These are phyloP conservation scores for Gymnocypris eckloni DNA, from an alignment of 2,797 vertebrate genomes.

Conservation along the genomic window DNA sequence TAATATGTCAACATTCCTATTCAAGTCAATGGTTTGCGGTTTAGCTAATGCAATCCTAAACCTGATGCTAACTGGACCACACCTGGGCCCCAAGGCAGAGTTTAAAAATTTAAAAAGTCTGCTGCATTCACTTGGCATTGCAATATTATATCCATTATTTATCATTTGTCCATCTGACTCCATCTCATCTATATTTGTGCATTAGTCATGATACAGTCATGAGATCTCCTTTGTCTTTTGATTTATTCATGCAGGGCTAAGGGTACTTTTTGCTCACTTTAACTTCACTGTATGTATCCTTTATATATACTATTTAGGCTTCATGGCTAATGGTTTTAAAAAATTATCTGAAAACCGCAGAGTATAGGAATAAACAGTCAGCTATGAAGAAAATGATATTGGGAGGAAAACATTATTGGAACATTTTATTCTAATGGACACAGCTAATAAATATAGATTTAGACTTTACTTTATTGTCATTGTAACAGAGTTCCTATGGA, in stretches of 20 bases:
- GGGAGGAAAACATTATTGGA: no score
- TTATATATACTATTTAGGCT: not conserved
- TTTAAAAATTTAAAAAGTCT: not conserved
- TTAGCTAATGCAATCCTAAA: not conserved
- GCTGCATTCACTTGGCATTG: not conserved
- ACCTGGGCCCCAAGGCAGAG: not conserved
- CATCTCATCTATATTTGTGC: not conserved
- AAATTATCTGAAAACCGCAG: not conserved
- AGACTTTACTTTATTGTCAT: no score
- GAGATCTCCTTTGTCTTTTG: not conserved
- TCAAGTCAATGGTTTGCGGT: not conserved
- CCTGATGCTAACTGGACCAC: not conserved
- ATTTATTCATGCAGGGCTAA: not conserved
- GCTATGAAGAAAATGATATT: not conserved
- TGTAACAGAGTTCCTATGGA: no score
- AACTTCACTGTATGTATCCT: not conserved
- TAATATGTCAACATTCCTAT: not conserved
- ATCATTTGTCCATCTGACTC: not conserved
- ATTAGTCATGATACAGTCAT: conserved; percentile 11
- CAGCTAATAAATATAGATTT: not conserved
- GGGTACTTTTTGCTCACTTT: not conserved
- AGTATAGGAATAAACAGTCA: not conserved
- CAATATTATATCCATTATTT: not conserved
- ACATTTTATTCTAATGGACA: no score
- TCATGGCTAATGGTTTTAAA: not conserved